Percentiles rank a stretch among this genome's conserved stretches.
phyloP scores from a whole-genome alignment of 2,113 vertebrate species.

The Callopanchax toddi region DNA sequence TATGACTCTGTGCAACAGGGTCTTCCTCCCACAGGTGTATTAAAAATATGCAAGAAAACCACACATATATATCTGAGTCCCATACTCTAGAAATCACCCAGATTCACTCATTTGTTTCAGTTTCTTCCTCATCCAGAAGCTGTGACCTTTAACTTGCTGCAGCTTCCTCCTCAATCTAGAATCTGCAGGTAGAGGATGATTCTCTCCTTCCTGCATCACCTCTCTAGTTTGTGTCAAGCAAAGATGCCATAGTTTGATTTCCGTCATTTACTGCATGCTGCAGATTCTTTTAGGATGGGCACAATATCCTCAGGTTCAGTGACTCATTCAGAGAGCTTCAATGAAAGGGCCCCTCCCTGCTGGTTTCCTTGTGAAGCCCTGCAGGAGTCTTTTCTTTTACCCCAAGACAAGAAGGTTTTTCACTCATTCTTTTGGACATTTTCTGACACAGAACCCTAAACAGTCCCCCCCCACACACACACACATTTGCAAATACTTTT shows the following conservation, averaged over 20 bases:
- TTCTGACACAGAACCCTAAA: not conserved
- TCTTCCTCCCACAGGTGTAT: not conserved
- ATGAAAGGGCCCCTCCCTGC: conserved; percentile 29
- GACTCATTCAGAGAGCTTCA: conserved; percentile 35
- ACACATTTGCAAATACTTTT: conserved; percentile 20
- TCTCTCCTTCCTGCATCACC: not conserved
- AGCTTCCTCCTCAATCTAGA: not conserved
- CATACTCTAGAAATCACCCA: not conserved
- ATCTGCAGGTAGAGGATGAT: conserved; percentile 22
- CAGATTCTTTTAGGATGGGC: conserved; percentile 28
- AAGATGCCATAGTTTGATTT: conserved; percentile 9
- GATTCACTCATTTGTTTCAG: not conserved
- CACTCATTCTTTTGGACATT: conserved; percentile 22
- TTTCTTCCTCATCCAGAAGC: not conserved
- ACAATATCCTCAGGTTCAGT: conserved; percentile 19
- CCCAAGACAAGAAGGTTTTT: conserved; percentile 16
- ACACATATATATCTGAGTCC: too few relatives aligned
- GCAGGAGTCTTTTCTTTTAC: conserved; percentile 35
- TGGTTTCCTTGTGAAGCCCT: conserved; percentile 34
- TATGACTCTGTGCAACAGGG: conserved; percentile 22
- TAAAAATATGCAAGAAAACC: too few relatives aligned
- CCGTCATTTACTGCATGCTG: conserved; percentile 14
- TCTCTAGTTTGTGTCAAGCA: not conserved
- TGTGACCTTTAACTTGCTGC: conserved; percentile 2
- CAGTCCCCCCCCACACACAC: too few relatives aligned